Conservation (phyloP, 2,797 vertebrate species). For the Poecilia picta region DNA sequence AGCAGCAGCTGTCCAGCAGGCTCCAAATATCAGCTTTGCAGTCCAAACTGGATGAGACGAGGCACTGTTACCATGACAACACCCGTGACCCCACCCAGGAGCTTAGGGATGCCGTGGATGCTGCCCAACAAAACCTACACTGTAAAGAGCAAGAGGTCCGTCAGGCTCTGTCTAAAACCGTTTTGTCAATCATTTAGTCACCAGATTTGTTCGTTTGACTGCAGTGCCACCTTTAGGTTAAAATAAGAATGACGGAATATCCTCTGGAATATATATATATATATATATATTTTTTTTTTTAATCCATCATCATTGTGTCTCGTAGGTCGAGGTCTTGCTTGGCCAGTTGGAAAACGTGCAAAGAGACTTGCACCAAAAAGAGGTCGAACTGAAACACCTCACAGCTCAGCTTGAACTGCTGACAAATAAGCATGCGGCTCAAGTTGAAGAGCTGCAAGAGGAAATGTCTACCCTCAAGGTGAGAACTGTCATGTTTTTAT, state of each 20-base stretch:
- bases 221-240: slow-evolving; percentile 38
- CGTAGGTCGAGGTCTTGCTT: slow-evolving; percentile 82
- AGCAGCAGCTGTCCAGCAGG: slow-evolving; percentile 86
- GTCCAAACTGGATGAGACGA: slow-evolving; percentile 86
- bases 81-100: slow-evolving; percentile 65
- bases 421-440: slow-evolving; percentile 65
- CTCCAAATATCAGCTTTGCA: slow-evolving; percentile 89
- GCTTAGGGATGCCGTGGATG: slow-evolving; percentile 80
- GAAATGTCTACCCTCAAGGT: slow-evolving; percentile 73
- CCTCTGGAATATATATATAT: not conserved
- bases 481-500: not conserved
- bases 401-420: slow-evolving; percentile 83
- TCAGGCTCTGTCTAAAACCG: slow-evolving; percentile 18
- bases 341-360: slow-evolving; percentile 84
- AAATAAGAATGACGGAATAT: not conserved
- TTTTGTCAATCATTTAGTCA: slow-evolving; percentile 9
- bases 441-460: slow-evolving; percentile 78
- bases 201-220: not conserved
- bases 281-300: not conserved
- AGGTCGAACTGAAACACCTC: slow-evolving; percentile 84
- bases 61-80: slow-evolving; percentile 78
- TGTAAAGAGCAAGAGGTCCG: slow-evolving; percentile 85
- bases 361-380: slow-evolving; percentile 81
- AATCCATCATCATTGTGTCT: slow-evolving; percentile 13
- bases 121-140: slow-evolving; percentile 76